Base-by-base conservation (phyloP, 2,888 invertebrate species). In the Asteroscopus sphinx region DNA sequence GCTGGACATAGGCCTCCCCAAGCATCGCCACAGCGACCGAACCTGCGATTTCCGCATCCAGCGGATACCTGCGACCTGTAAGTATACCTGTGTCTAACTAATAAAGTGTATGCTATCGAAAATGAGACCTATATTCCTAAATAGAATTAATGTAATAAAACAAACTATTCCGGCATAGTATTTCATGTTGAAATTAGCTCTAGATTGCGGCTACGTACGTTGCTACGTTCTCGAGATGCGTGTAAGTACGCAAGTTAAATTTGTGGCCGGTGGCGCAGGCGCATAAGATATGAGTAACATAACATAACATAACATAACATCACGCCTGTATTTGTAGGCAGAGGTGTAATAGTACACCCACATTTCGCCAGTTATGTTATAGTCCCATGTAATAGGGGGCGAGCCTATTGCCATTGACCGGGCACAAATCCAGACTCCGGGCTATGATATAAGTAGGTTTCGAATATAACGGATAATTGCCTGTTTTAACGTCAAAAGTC, bases 201-300 rank as follows among this genome's bases (percentile, higher is more conserved):
- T 75, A 73, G 72, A 71, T 75, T 71, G 26, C 51, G 16, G 13
- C 32, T 44, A 59, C 42, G 62, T 52, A 63, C 64, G 21, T 28
- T 2, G 9, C 58, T 68, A 63, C 59, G 64, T 59, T 67, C 56
- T 58, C 30, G 68, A 70, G 68, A 75, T 70, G 64, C 73, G 64
- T 72, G 67, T 66, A 76, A n/a, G n/a, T n/a, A n/a, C n/a, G 71
- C 70, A 79, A 81, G 69, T 73, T 73, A 71, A 75, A 78, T 79
- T 71, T 71, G 68, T 74, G 68, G 21, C 21, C 71, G 65, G 72
- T 70, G 61, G 63, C 47, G 21, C 46, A 15, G 7, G 17, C 17
- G 51, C 52, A 48, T 48, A 36, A 62, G 15, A 26, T 16, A 56
- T 37, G 42, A 51, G 52, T 52, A n/a, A n/a, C n/a, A n/a, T n/a